phyloP scores from a whole-genome alignment of 2,113 vertebrate species.

The Scomber scombrus region DNA sequence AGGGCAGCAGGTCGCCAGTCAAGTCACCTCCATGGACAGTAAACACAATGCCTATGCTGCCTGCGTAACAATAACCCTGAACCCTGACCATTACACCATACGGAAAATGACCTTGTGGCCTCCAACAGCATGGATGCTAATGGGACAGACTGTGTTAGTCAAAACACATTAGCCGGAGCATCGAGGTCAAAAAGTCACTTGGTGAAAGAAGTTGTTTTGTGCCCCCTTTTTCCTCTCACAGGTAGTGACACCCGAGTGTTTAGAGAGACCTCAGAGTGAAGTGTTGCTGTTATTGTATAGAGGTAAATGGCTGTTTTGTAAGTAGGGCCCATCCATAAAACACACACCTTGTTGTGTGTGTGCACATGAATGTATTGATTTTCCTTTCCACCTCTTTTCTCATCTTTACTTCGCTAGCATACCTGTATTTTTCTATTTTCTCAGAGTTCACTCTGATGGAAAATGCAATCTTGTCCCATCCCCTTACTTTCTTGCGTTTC shows the following conservation, averaged over 20 bases:
- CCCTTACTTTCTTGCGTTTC: conserved; percentile 56
- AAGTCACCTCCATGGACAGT: conserved; percentile 56
- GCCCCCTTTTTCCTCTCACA: conserved; percentile 39
- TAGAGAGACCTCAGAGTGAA: conserved; percentile 52
- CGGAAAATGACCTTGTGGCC: conserved; percentile 42
- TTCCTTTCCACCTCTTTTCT: conserved; percentile 59
- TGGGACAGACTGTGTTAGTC: conserved; percentile 72
- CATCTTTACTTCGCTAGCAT: conserved; percentile 66
- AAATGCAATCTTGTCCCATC: conserved; percentile 76
- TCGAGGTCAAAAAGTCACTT: conserved; percentile 56
- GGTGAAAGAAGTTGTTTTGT: conserved; percentile 58
- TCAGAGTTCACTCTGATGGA: conserved; percentile 74
- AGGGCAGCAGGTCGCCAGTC: conserved; percentile 54
- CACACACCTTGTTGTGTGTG: conserved; percentile 25
- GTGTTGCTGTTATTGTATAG: conserved; percentile 48
- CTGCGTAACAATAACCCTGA: conserved; percentile 70
- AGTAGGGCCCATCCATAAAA: conserved; percentile 46
- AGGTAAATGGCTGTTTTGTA: conserved; percentile 65
- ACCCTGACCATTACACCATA: conserved; percentile 59
- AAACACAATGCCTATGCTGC: conserved; percentile 56
- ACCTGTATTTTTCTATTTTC: conserved; percentile 76
- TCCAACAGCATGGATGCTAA: conserved; percentile 68
- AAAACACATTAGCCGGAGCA: conserved; percentile 66
- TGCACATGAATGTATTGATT: conserved; percentile 64
- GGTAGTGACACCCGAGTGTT: conserved; percentile 38